Percentiles rank a stretch among this genome's conserved stretches.
phyloP scores from a whole-genome alignment of 1,140 invertebrate species.

The Dinoponera quadriceps region DNA sequence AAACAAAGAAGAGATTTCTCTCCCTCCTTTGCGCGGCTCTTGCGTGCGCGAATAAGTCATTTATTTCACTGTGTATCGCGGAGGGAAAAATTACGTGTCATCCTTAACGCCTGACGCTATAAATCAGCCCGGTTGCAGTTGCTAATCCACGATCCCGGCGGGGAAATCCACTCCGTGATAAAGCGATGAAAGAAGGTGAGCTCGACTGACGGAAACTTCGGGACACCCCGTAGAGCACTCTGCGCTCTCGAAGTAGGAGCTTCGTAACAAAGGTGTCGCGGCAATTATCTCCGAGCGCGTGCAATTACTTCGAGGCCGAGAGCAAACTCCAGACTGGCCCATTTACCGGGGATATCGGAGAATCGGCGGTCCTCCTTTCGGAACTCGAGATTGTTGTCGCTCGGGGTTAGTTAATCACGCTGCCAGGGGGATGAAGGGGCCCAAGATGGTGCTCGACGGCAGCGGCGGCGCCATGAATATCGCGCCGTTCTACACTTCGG shows the following conservation, averaged over 20 bases:
- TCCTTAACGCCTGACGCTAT: conserved; percentile 5
- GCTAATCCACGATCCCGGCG: conserved; percentile 8
- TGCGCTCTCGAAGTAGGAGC: conserved; percentile 43
- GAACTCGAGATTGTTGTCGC: conserved; percentile 75
- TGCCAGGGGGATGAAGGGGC: conserved; percentile 34
- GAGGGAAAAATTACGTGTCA: conserved; percentile 3
- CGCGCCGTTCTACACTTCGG: conserved; percentile 33
- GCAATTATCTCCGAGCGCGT: conserved; percentile 77
- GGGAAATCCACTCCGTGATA: background rate
- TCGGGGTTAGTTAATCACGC: conserved; percentile 73
- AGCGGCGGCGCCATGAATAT: conserved; percentile 45
- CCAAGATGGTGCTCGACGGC: conserved; percentile 32
- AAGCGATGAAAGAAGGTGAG: conserved; percentile 3
- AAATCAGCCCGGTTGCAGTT: conserved; percentile 3
- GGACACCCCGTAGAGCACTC: conserved; percentile 49
- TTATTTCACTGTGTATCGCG: conserved; percentile 8
- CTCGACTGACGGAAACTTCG: conserved; percentile 25
- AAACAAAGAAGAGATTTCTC: background rate
- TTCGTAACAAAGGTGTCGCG: conserved; percentile 74
- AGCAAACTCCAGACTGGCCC: conserved; percentile 69
- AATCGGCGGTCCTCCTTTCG: conserved; percentile 68
- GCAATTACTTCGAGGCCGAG: conserved; percentile 73
- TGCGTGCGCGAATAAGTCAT: conserved; percentile 23
- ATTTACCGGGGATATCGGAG: conserved; percentile 63
- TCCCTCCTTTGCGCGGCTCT: background rate